phyloP scores from a whole-genome alignment of 2,888 invertebrate species.

The Lydus trimaculatus region DNA sequence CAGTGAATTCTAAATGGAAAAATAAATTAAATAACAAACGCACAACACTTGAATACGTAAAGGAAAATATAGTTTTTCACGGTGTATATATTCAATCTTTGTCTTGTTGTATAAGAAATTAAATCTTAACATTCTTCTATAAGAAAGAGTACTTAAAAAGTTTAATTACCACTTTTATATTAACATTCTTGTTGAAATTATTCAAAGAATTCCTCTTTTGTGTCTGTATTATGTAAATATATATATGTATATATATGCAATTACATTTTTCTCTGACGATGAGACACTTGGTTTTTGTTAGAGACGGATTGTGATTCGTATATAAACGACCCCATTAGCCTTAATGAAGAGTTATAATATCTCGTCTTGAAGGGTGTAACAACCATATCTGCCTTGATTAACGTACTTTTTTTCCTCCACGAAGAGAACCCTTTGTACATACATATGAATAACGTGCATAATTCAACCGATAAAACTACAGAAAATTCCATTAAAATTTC shows the following conservation, averaged over 20 bases:
- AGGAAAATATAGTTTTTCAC: neutral
- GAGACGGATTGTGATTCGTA: conserved; percentile 11
- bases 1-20: neutral
- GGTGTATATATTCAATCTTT: neutral
- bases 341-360: conserved; percentile 10
- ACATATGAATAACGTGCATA: neutral
- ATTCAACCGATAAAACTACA: neutral
- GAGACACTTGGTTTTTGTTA: conserved; percentile 5
- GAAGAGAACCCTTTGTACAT: neutral
- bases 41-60: no score
- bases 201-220: neutral
- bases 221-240: conserved; percentile 1
- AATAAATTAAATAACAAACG: neutral
- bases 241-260: conserved; percentile 4
- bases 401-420: neutral
- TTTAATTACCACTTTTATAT: neutral
- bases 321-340: conserved; percentile 15
- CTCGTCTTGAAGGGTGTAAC: conserved; percentile 9
- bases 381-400: neutral
- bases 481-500: neutral
- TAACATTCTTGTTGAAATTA: neutral
- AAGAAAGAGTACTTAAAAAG: neutral
- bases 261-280: conserved; percentile 2
- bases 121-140: neutral
- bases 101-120: neutral